phyloP scores from a whole-genome alignment of 2,113 vertebrate species.

The Sylvietta virens region DNA sequence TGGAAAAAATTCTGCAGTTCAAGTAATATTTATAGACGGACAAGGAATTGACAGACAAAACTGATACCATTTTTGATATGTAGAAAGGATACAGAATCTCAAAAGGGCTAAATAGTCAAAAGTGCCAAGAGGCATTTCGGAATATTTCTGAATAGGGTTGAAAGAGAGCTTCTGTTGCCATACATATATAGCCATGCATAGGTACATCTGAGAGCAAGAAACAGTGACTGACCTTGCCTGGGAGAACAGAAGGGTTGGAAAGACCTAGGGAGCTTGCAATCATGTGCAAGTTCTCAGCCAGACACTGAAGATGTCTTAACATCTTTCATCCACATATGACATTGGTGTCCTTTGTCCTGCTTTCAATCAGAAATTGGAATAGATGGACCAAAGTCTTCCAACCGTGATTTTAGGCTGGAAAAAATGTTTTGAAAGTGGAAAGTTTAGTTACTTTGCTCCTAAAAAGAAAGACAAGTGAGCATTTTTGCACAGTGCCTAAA shows the following conservation, averaged over 20 bases:
- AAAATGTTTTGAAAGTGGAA: background rate
- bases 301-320: background rate
- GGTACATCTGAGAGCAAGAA: background rate
- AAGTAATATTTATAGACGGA: background rate
- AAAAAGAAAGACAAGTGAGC: accelerated
- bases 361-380: background rate
- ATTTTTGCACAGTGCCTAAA: background rate
- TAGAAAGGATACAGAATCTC: background rate
- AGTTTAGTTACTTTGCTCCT: background rate
- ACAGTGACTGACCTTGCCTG: background rate
- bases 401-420: background rate
- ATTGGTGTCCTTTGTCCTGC: background rate
- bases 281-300: background rate
- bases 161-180: background rate
- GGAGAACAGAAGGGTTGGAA: background rate
- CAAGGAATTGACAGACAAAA: background rate
- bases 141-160: background rate
- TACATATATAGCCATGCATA: background rate
- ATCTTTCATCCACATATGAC: background rate
- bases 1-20: background rate
- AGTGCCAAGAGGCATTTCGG: background rate
- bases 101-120: background rate
- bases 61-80: accelerated
- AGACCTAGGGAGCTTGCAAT: background rate
- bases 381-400: background rate